Evolutionary conservation across 2,113 vertebrate genomes (phyloP).

Genomic region (Heptranchias perlo): DNA sequence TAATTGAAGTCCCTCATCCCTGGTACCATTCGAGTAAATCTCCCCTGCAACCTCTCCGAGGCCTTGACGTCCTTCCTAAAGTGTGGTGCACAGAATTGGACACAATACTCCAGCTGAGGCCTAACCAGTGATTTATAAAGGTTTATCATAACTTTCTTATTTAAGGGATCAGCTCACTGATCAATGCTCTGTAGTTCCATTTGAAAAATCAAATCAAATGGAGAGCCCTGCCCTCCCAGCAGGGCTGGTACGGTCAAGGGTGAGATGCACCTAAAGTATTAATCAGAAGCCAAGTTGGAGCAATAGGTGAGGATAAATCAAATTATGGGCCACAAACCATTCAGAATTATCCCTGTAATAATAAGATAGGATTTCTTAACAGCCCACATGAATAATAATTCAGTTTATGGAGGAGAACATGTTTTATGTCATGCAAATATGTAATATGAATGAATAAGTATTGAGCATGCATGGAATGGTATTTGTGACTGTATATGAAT

Average conservation of each 20-base stretch:
- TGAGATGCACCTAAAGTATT: neutral
- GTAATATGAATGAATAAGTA: neutral
- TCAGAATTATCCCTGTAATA: neutral
- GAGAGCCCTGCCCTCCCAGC: neutral
- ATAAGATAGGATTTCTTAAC: neutral
- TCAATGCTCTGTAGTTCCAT: neutral
- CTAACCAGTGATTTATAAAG: neutral
- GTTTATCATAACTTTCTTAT: neutral
- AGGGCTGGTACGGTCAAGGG: neutral
- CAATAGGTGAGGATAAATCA: neutral
- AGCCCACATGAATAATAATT: neutral
- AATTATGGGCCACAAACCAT: neutral
- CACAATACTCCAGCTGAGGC: neutral
- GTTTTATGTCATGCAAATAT: neutral
- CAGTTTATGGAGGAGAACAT: neutral
- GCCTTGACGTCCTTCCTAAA: neutral
- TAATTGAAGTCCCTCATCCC: neutral
- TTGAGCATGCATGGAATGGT: neutral
- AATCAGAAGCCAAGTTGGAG: neutral
- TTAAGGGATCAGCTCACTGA: neutral
- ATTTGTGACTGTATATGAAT: neutral
- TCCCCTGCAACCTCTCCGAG: neutral
- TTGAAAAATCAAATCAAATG: neutral
- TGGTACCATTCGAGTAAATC: neutral
- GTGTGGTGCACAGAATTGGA: neutral